Base-by-base conservation (phyloP, 2,888 invertebrate genomes). In the Sminthurinus aureus region DNA sequence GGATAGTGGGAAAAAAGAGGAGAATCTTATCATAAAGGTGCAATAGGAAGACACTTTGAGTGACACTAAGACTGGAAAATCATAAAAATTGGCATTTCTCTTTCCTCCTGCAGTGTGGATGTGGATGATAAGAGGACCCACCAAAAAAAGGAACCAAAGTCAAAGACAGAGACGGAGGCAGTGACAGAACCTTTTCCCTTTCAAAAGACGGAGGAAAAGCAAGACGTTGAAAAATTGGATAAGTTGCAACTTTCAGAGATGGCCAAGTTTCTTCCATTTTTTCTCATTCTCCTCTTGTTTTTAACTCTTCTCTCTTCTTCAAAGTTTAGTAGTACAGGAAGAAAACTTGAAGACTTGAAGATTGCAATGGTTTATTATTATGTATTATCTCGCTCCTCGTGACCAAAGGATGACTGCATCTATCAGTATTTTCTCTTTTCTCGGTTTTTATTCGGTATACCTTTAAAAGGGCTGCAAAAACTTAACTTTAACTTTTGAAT, bases 211-310 rank as follows among this genome's bases (percentile, higher is more conserved):
- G 1, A 6, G 38, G 38, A 87, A 86, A 85, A 86, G 84, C 3
- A 38, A 85, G 85, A 86, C 86, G 82, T 85, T 85, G 87, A 87
- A 87, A 87, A 87, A 87, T 87, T 86, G 86, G 85, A 85, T 85
- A 75, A 75, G 76, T 76, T 76, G 58, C 15, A 73, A 73, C 73
- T 73, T 73, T 58, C 0, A 18, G 58, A 58, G 58, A 58, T 58
- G 58, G 58, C 58, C 58, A 58, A 58, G 58, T 58, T 58, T 15
- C n/a, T 58, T 15, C 18, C 58, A 18, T 38, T 69, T 69, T 69
- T 69, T 69, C 9, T 9, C 18, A 20, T 69, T 22, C n/a, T 67
- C 67, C n/a, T n/a, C n/a, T n/a, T n/a, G n/a, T n/a, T 38, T 38
- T 38, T 38, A 4, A 4, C 38, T 38, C 38, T 38, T 38, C 3